Conservation (phyloP, 2,113 vertebrate species). For the Miniopterus natalensis region DNA sequence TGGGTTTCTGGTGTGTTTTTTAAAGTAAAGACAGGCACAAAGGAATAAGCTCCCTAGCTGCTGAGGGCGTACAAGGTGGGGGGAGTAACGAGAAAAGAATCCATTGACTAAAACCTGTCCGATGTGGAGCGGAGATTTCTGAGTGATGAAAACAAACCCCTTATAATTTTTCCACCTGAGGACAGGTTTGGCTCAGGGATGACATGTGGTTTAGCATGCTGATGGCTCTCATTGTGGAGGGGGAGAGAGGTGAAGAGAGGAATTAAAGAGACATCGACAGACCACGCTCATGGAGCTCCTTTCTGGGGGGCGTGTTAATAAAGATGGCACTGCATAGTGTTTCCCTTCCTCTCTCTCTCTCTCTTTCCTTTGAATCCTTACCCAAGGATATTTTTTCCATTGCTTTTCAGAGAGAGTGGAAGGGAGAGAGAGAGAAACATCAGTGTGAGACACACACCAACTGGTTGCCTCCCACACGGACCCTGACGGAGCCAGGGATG, state of each 20-base stretch:
- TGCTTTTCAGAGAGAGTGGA: too few relatives aligned
- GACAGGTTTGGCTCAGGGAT: background rate
- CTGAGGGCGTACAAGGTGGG: background rate
- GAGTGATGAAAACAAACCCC: constrained; percentile 2
- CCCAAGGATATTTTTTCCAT: too few relatives aligned
- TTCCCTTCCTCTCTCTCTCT: too few relatives aligned
- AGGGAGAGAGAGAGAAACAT: too few relatives aligned
- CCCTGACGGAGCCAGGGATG: too few relatives aligned
- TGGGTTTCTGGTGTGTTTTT: background rate
- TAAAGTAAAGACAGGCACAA: background rate
- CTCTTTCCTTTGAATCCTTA: too few relatives aligned
- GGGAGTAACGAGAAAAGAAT: background rate
- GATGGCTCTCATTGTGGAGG: background rate
- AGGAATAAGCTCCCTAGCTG: background rate
- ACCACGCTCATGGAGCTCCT: background rate
- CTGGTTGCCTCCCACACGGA: too few relatives aligned
- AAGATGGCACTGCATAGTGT: background rate
- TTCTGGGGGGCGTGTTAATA: constrained; percentile 48
- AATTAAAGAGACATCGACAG: constrained; percentile 30
- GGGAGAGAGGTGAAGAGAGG: background rate
- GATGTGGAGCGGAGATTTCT: background rate
- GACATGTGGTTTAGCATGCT: background rate
- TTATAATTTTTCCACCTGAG: background rate
- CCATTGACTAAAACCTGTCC: background rate
- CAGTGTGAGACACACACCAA: too few relatives aligned